Conservation (phyloP, 2,888 invertebrate species). For the Drosophila mettleri region DNA sequence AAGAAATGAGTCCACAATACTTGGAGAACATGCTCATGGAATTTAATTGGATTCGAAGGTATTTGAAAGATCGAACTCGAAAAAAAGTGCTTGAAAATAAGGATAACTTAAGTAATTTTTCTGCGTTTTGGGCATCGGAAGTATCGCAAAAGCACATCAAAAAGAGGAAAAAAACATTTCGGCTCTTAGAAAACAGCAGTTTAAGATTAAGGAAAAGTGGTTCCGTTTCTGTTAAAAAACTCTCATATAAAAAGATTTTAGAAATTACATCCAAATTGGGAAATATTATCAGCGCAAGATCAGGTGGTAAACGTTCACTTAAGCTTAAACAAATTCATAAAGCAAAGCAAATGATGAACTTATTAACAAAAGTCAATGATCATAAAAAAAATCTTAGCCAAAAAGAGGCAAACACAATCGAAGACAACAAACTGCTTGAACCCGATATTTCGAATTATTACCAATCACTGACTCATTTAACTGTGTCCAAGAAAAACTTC, state of each 20-base stretch:
- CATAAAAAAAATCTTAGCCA: not conserved
- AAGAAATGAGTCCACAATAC: no score
- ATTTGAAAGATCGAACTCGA: not conserved
- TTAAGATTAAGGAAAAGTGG: not conserved
- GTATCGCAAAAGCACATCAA: not conserved
- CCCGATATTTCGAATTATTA: no score
- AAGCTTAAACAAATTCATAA: not conserved
- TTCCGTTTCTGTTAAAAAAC: not conserved
- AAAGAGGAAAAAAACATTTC: no score
- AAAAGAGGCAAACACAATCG: not conserved
- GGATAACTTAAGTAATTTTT: not conserved
- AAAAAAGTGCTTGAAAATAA: not conserved
- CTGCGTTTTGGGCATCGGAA: not conserved
- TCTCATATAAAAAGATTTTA: not conserved
- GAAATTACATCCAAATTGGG: not conserved
- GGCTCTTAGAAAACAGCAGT: not conserved
- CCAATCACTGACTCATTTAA: no score
- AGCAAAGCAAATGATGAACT: not conserved
- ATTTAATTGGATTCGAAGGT: not conserved
- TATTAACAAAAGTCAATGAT: not conserved
- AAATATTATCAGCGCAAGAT: no score
- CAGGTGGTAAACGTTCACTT: no score
- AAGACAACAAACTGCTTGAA: not conserved
- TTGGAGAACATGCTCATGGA: conserved; percentile 16
- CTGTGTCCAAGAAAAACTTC: no score